Percentiles rank a stretch among this genome's conserved stretches.
These are phyloP conservation scores for Cepaea nemoralis DNA, from an alignment of 1,140 invertebrate species.

Conservation along the genomic window DNA sequence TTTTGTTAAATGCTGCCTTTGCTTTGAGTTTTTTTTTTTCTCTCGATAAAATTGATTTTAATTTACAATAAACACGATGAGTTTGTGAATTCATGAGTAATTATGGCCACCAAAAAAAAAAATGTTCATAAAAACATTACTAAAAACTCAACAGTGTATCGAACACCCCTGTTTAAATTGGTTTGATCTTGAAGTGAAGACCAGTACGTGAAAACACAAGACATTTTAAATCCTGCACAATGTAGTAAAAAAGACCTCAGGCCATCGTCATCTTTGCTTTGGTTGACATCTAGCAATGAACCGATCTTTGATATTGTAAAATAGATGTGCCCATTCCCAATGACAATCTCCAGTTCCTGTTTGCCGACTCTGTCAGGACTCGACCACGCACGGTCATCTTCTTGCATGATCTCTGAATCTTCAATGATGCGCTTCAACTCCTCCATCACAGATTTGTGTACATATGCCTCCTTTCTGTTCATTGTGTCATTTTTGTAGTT, in stretches of 20 bases:
- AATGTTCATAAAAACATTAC: too few relatives aligned
- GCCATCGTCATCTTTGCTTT: conserved; percentile 96
- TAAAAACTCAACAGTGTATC: too few relatives aligned
- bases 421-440: conserved; percentile 97
- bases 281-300: conserved; percentile 96
- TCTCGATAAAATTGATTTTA: too few relatives aligned
- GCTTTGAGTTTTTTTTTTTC: too few relatives aligned
- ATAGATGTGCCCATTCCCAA: conserved; percentile 99
- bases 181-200: conserved; percentile 99
- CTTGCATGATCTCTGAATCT: conserved; percentile 98
- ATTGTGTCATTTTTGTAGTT: conserved; percentile 99
- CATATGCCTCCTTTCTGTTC: conserved; percentile 98
- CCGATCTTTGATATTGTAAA: conserved; percentile 99
- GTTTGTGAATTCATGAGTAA: too few relatives aligned
- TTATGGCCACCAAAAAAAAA: too few relatives aligned
- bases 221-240: conserved; percentile 99
- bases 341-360: conserved; percentile 98
- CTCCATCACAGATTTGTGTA: conserved; percentile 96
- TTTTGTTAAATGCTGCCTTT: too few relatives aligned
- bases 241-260: conserved; percentile 97
- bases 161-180: conserved; percentile 91
- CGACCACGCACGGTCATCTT: conserved; percentile 95
- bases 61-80: too few relatives aligned
- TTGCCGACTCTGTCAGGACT: conserved; percentile 82
- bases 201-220: conserved; percentile 99